Percentiles rank a stretch among this genome's conserved stretches.
Evolutionary conservation across 2,113 vertebrate species (phyloP).

Genomic region (Turdus rufiventris): DNA sequence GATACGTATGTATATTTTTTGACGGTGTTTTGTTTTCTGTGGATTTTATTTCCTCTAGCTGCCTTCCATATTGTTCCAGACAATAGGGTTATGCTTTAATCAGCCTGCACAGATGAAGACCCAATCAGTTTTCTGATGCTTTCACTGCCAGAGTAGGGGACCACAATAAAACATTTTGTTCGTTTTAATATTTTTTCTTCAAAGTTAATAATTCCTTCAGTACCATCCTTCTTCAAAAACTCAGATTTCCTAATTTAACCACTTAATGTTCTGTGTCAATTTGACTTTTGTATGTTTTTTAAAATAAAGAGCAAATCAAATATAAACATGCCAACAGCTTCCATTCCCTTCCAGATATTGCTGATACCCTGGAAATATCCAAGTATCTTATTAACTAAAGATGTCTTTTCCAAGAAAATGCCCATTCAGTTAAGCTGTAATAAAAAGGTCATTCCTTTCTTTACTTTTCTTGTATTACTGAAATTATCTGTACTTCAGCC

Average conservation of each 20-base stretch:
- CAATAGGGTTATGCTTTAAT: slow-evolving; percentile 72
- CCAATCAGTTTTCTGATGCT: slow-evolving; percentile 58
- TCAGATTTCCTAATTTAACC: background rate
- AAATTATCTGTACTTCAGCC: background rate
- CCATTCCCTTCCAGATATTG: background rate
- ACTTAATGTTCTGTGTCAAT: background rate
- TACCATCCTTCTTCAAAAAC: background rate
- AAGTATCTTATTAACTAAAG: background rate
- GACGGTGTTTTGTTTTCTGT: slow-evolving; percentile 56
- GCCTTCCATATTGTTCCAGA: slow-evolving; percentile 82
- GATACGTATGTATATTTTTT: slow-evolving; percentile 36
- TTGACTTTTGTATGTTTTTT: background rate
- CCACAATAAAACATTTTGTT: slow-evolving; percentile 11
- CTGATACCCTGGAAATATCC: background rate
- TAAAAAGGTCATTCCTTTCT: background rate
- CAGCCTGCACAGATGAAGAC: slow-evolving; percentile 65
- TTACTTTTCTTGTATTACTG: background rate
- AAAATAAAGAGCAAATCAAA: background rate
- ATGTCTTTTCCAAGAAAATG: background rate
- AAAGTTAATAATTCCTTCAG: background rate
- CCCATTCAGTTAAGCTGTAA: background rate
- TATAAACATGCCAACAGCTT: background rate
- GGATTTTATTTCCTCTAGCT: slow-evolving; percentile 76
- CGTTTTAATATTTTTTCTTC: background rate
- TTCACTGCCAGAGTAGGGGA: slow-evolving; percentile 55